A percentile compares a stretch with the other conserved stretches of the same genome.
Evolutionary conservation across 2,113 vertebrate genomes (phyloP).

Genomic region (Rhea pennata): DNA sequence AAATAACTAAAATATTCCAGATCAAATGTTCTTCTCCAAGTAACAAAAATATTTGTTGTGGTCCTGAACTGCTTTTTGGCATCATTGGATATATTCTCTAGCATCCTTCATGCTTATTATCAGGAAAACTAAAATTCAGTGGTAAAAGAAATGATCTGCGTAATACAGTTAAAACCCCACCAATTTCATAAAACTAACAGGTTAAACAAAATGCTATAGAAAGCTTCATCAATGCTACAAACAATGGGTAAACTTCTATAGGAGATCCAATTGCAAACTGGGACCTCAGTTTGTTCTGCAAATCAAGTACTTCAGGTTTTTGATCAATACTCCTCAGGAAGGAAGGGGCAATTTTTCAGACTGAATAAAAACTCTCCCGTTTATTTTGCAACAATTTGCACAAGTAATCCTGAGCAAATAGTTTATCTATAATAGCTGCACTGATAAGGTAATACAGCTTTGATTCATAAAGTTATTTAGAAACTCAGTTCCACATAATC

Average conservation of each 20-base stretch:
- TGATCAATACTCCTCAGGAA: neutral
- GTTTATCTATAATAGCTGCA: neutral
- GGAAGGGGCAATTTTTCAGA: neutral
- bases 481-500: neutral
- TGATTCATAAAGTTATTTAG: neutral
- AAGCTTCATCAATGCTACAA: neutral
- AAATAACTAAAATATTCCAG: neutral
- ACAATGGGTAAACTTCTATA: neutral
- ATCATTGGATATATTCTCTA: accelerated
- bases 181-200: neutral
- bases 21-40: neutral
- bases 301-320: neutral
- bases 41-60: neutral
- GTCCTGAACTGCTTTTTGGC: neutral
- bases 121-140: neutral
- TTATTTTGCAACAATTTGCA: neutral
- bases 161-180: neutral
- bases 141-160: neutral
- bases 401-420: neutral
- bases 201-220: neutral
- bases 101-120: neutral
- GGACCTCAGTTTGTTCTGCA: neutral
- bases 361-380: neutral
- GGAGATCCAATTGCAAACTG: neutral
- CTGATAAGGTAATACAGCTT: neutral